Conservation (phyloP, 23 tunicate genomes). For the Aplidium turbinatum region DNA sequence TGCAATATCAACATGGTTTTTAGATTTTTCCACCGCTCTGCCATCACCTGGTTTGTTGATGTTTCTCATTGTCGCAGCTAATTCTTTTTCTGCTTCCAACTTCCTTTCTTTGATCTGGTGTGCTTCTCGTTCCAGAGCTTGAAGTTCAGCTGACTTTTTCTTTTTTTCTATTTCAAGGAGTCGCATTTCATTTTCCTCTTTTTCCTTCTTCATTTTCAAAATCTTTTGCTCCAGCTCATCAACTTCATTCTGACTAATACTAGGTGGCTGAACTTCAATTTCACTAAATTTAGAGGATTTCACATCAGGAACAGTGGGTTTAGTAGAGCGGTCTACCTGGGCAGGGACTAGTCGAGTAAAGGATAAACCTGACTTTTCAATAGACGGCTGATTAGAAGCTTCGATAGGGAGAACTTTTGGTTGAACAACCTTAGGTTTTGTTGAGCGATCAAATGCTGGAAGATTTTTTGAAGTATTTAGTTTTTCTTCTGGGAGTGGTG, state of each 20-base stretch:
- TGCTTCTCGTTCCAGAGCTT: conserved; percentile 10
- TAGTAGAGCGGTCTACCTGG: conserved; percentile 1
- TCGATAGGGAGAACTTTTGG: too few relatives aligned
- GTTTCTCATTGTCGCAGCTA: conserved; percentile 70
- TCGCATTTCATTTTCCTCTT: conserved; percentile 49
- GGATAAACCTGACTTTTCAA: too few relatives aligned
- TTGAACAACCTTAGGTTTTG: conserved; percentile 23
- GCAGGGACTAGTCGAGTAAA: neutral
- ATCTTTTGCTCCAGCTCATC: conserved; percentile 3
- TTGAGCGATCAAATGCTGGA: conserved; percentile 37
- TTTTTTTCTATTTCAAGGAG: conserved; percentile 45
- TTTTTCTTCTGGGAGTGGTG: too few relatives aligned
- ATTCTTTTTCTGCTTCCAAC: conserved; percentile 55
- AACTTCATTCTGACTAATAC: conserved; percentile 15
- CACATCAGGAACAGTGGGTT: conserved; percentile 3
- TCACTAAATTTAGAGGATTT: neutral
- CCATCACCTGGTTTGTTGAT: neutral
- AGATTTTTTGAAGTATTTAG: neutral
- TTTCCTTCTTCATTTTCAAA: conserved; percentile 35
- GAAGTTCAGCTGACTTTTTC: conserved; percentile 26
- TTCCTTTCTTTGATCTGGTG: conserved; percentile 40
- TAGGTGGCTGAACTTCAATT: neutral
- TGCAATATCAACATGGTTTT: too few relatives aligned
- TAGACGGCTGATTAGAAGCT: too few relatives aligned
- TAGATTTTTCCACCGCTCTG: neutral